Base-by-base conservation (phyloP, 2,113 vertebrate species). In the Pseudorhombus dupliciocellatus region DNA sequence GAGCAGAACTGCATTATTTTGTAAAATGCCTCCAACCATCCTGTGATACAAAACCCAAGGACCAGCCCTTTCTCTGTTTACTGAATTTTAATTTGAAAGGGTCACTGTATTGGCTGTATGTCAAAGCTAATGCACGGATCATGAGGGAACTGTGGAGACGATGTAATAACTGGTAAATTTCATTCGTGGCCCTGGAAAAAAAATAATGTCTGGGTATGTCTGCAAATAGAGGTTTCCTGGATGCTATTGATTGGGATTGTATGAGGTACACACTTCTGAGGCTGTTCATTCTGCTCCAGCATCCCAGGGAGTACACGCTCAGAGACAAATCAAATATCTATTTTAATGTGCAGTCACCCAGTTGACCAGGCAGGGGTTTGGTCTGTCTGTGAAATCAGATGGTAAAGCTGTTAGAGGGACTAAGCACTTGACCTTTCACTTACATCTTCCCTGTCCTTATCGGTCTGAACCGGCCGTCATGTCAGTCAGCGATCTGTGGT, bases 401-500 rank as follows among this genome's bases (percentile, higher is more conserved):
- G 31, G 11, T 11, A 3, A 7, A 48, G 46, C 46, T 18, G 46
- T 48, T 20, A 18, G 6, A 18, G 20, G 46, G 46, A n/a, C n/a
- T 48, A n/a, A 48, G 46, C 20, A n/a, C 46, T 48, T 8, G 50
- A 51, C 50, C 50, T 22, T 21, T 18, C 50, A 21, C 8, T 51
- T 51, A n/a, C 20, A 51, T 51, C 44, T 12, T 51, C 18, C 1
- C n/a, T 4, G n/a, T 20, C 46, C 16, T 20, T 48, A 3, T n/a
- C 46, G 46, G 4, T 10, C n/a, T 40, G 53, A 22, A 9, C 42
- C 42, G 34, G 53, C 2, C 44, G 2, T n/a, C 7, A 20, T 48
- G 46, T 48, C 42, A 18, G 5, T 59, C 56, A 14, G 4, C 24
- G 46, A 81, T 53, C 46, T 73, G 65, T n/a, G 44, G 11, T 21